Base-by-base conservation (phyloP, 2,888 invertebrate genomes). In the Laspeyria flexula region DNA sequence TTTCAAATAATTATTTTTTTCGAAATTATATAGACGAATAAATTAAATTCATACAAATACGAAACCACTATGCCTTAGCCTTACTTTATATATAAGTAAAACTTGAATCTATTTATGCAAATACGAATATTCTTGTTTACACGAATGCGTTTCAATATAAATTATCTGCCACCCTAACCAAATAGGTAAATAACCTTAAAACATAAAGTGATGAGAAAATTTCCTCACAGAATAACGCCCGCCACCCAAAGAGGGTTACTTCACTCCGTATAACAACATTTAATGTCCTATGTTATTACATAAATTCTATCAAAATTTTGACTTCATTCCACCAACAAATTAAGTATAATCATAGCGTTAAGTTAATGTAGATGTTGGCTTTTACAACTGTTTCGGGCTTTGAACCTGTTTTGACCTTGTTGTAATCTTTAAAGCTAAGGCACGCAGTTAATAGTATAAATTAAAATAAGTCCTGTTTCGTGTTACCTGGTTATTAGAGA, bases 291-390 rank as follows among this genome's bases (percentile, higher is more conserved):
- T 46, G 55, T 38, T 41, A 52, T 56, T 54, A 60, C 45, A 57
- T 52, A 55, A 63, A 66, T 58, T 55, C 21, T 38, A 58, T 55
- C 40, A 52, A 54, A 57, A 65, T 56, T 39, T 55, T 29, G 34
- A 52, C 37, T 54, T 16, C 38, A 62, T 58, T 65, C 57, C 48
- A 44, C 35, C 47, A 65, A 50, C 46, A 65, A 67, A 65, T 65
- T 68, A n/a, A n/a, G n/a, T n/a, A 47, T 57, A 57, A 60, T 55
- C 41, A 46, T 37, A 37, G 37, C 29, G 56, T 68, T 63, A 60
- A 51, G 43, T 49, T 65, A 52, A 67, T 65, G 57, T 49, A 52
- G 55, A 53, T 54, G 47, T 43, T 45, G 39, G 31, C 43, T 64
- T n/a, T 48, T 38, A 53, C 33, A 54, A 60, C 35, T 21, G 37